A percentile compares a stretch with the other conserved stretches of the same genome.
Conservation (phyloP, 2,888 invertebrate species). For the Amblyjoppa proteus region DNA sequence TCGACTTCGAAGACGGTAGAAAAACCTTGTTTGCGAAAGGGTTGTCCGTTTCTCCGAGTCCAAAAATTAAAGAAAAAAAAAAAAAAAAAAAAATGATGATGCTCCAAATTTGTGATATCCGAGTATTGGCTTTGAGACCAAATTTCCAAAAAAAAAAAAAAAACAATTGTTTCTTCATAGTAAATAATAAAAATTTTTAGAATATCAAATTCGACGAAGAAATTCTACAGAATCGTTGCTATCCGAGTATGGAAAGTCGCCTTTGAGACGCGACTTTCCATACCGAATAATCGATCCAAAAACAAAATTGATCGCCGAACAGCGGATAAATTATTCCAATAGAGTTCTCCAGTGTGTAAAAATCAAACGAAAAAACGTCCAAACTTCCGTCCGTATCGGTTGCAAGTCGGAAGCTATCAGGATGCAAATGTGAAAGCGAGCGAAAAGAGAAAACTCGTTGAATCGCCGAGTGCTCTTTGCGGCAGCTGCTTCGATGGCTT, state of each 20-base stretch:
- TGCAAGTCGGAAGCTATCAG: constrained; percentile 9
- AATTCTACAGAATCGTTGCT: no score
- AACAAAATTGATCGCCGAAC: not conserved
- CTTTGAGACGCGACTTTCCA: no score
- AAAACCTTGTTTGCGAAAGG: not conserved
- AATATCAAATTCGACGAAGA: no score
- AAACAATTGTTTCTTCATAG: no score
- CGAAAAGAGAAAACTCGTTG: not conserved
- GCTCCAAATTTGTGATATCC: no score
- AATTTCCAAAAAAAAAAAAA: no score
- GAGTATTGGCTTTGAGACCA: no score
- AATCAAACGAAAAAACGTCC: not conserved
- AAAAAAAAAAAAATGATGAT: no score
- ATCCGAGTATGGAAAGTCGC: no score
- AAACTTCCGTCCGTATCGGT: constrained; percentile 45
- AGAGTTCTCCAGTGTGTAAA: not conserved
- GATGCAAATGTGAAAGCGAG: not conserved
- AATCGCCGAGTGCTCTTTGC: not conserved
- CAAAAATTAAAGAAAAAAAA: no score
- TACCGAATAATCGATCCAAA: no score
- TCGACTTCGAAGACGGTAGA: constrained; percentile 81
- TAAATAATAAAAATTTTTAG: no score
- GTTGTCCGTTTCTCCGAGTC: not conserved
- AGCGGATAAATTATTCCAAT: not conserved
- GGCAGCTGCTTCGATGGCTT: constrained; percentile 25